Conservation (phyloP, 2,797 vertebrate species). For the Spheniscus humboldti region DNA sequence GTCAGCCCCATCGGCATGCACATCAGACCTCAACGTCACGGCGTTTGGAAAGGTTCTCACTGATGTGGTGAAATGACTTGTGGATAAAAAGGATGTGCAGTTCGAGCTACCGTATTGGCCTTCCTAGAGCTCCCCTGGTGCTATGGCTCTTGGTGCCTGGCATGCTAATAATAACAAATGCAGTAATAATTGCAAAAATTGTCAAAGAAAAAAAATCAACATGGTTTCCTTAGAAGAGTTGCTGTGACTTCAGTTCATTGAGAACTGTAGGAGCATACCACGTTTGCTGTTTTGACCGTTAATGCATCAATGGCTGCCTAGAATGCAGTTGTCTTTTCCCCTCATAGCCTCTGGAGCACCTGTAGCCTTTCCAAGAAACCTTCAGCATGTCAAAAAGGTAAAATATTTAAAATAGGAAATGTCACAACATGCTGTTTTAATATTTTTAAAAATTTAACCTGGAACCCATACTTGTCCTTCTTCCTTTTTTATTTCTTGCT, state of each 20-base stretch:
- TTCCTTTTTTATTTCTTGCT: neutral
- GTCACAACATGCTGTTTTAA: neutral
- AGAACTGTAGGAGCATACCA: neutral
- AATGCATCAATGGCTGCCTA: neutral
- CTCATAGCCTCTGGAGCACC: neutral
- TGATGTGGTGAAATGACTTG: neutral
- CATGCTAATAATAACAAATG: neutral
- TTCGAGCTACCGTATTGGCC: neutral
- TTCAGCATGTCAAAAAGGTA: neutral
- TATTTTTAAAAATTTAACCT: neutral
- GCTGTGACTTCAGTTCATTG: neutral
- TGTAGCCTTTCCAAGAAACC: neutral
- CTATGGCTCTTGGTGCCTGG: neutral
- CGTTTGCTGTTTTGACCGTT: neutral
- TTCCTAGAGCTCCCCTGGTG: neutral
- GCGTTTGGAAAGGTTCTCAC: neutral
- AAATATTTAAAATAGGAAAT: neutral
- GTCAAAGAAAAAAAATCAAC: neutral
- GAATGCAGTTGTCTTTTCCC: neutral
- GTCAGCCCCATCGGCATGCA: neutral
- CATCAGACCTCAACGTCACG: neutral
- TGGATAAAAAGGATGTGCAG: neutral
- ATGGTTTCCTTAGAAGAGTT: neutral
- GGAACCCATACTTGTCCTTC: neutral
- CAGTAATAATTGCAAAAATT: neutral